Conservation (phyloP, 2,113 vertebrate species). For the Perognathus longimembris region DNA sequence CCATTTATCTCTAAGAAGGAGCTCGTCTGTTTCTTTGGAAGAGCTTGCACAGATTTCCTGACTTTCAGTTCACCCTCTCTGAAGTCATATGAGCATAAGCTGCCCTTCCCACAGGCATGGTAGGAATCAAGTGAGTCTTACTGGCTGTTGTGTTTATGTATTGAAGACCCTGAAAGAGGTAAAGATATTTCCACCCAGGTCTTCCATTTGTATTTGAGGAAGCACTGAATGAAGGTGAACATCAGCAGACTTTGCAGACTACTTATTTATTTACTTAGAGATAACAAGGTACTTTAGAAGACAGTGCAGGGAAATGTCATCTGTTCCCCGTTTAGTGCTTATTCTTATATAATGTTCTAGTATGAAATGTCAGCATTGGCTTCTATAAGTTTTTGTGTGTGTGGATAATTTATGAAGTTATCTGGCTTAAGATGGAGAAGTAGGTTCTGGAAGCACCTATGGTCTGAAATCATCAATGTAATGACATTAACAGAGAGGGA, state of each 20-base stretch:
- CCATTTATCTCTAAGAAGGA: background rate
- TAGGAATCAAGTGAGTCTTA: background rate
- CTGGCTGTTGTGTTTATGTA: background rate
- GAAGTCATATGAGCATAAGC: background rate
- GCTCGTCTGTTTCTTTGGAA: background rate
- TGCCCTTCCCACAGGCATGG: background rate
- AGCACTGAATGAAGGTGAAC: background rate
- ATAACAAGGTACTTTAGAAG: slow-evolving; percentile 28
- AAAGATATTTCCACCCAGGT: background rate
- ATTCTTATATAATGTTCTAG: slow-evolving; percentile 22
- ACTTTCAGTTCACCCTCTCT: background rate
- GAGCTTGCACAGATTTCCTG: background rate
- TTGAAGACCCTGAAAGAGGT: background rate
- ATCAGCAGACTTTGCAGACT: background rate
- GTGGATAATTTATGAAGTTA: slow-evolving; percentile 53
- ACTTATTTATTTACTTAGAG: slow-evolving; percentile 29
- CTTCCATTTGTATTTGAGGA: background rate
- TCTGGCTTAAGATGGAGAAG: background rate
- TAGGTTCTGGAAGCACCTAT: background rate
- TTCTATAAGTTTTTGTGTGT: slow-evolving; percentile 51
- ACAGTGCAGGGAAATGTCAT: slow-evolving; percentile 41
- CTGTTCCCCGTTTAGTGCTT: slow-evolving; percentile 23
- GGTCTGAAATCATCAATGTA: slow-evolving; percentile 9
- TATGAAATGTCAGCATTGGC: slow-evolving; percentile 14
- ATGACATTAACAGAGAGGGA: slow-evolving; percentile 25